Base-by-base conservation (phyloP, 1,140 invertebrate genomes). In the Lethrus apterus region DNA sequence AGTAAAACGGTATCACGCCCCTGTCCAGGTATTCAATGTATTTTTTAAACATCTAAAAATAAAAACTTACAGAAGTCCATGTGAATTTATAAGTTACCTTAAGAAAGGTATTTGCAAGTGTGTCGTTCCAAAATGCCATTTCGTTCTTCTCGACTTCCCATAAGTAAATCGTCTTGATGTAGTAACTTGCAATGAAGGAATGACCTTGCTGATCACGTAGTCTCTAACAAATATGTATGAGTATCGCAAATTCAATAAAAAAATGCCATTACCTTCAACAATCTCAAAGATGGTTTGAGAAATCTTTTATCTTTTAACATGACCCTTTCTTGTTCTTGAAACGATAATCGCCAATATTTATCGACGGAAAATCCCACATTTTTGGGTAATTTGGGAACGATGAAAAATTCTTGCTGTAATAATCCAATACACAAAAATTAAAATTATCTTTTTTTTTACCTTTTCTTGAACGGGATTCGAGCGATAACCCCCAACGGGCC, bases 81-180 rank as follows among this genome's bases (percentile, higher is more conserved):
- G 9, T 44, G 19, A 33, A 2, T 24, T 10, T 24, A 21, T 20
- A 20, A 42, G 11, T 30, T 33, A 54, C 63, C 29, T 54, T 54
- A 17, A 64, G 60, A 52, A 71, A 72, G 2, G 68, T 58, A 1
- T 64, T 46, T 44, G 66, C 68, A 2, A 69, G 29, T 34, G 66
- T 65, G 8, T 57, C 62, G 40, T 63, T 60, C 66, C 70, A 74
- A 44, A 63, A 67, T 3, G 52, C 54, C 11, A 64, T 61, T 26
- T 65, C 58, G 11, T 51, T 54, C 19, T 67, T 51, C 45, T 60
- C 48, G 2, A 72, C 54, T 53, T 67, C 63, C 68, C 67, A 71
- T 4, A 74, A 51, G 49, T 72, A 70, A 0, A 73, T 48, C 3
- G 72, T 73, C 52, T 74, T 74, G 19, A 74, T 71, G 49, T 69